These are phyloP conservation scores for Quadroppia sp. DNA, from an alignment of 2,888 invertebrate species.

Conservation along the genomic window DNA sequence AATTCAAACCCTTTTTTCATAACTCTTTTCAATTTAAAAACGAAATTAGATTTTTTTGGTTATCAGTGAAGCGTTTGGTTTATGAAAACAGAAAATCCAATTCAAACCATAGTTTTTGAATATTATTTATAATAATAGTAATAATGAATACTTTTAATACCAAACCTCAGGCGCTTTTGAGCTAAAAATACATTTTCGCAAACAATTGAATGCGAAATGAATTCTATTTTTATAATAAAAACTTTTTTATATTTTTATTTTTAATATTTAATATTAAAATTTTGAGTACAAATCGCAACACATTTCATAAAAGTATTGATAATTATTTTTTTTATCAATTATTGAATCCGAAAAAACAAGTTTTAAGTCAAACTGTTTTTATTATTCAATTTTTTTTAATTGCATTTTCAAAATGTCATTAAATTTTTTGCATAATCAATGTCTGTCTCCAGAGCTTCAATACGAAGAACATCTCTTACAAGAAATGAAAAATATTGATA, in stretches of 20 bases:
- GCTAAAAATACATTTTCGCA: slow-evolving; percentile 17
- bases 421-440: slow-evolving; percentile 7
- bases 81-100: slow-evolving; percentile 13
- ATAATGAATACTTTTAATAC: background rate
- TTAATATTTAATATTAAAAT: background rate
- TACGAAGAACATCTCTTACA: slow-evolving; percentile 34
- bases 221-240: slow-evolving; percentile 3
- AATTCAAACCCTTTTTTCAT: background rate
- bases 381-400: too few relatives aligned
- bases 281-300: background rate
- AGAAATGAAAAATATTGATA: slow-evolving; percentile 34
- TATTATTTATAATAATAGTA: background rate
- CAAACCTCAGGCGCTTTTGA: background rate
- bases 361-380: background rate
- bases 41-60: background rate
- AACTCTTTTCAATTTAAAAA: slow-evolving; percentile 1
- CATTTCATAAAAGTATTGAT: background rate
- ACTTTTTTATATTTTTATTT: background rate
- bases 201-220: slow-evolving; percentile 9
- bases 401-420: background rate
- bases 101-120: too few relatives aligned
- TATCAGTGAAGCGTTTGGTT: background rate
- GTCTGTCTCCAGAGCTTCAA: slow-evolving; percentile 32
- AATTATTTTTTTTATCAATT: background rate
- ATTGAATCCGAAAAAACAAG: background rate